Evolutionary conservation across 2,797 vertebrate species (phyloP), one percentile per base, ranked within the genome.

Genomic region (Myotis findleyi): DNA sequence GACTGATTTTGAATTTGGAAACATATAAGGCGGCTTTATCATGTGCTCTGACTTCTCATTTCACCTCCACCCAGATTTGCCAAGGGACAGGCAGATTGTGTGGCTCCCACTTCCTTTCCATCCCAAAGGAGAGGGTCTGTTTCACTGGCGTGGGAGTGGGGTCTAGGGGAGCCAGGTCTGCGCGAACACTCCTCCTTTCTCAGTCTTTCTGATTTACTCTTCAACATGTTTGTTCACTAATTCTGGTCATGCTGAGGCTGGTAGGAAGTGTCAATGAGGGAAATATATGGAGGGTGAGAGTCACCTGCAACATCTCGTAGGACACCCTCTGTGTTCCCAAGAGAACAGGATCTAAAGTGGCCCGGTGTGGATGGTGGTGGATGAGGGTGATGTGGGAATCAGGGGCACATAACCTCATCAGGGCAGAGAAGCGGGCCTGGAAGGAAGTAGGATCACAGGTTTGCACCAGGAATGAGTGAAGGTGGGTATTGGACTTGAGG

Each of bases 381-480:
- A 0, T 0, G 25, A 27, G 0, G 5, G 0, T 4, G 51, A 3
- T 9, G 16, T 16, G 10, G 66, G n/a, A 3, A 6, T 86, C 3
- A 0, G 30, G 27, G 44, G 20, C 27, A 2, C 11, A 3, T 7
- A 17, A 11, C 66, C 10, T 5, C 0, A 41, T 20, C 7, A 9
- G 17, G 72, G 23, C 20, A 38, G 55, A 51, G 49, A 23, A 4
- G 1, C 0, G 30, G 72, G 66, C 12, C 0, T 2, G 25, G 21
- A 49, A 33, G 25, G 53, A 53, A 75, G 1, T 0, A n/a, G 49
- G 72, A 9, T 9, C 66, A 51, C 55, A 51, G 59, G 23, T 23
- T 17, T 59, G 73, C 17, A 1, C n/a, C 27, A 3, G 8, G 51
- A 55, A 7, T 7, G 13, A 3, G 51, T 1, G 6, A 16, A 0